Evolutionary conservation across 2,797 vertebrate species (phyloP).

Genomic region (Toxotes lorentzi): DNA sequence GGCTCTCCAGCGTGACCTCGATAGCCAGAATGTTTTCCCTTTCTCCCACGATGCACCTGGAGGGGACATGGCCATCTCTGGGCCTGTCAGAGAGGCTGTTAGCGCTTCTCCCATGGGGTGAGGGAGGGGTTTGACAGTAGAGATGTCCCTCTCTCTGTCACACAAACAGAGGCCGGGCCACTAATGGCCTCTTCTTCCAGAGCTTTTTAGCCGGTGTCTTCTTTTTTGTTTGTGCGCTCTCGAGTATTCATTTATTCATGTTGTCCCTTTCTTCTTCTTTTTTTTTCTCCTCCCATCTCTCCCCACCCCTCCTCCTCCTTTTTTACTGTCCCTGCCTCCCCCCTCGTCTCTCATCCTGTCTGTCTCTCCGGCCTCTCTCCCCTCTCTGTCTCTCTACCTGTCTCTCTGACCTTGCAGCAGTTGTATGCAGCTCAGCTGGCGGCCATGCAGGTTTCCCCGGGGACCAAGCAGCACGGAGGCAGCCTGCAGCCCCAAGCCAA

Average conservation of each 20-base stretch:
- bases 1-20: constrained; percentile 74
- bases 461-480: constrained; percentile 92
- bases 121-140: constrained; percentile 70
- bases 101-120: constrained; percentile 82
- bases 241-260: constrained; percentile 85
- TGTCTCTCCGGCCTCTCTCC: constrained; percentile 33
- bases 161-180: constrained; percentile 77
- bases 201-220: constrained; percentile 83
- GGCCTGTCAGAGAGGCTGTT: constrained; percentile 82
- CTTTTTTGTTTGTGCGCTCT: constrained; percentile 78
- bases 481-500: constrained; percentile 90
- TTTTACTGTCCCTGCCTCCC: constrained; percentile 24
- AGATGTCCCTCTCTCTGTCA: constrained; percentile 75
- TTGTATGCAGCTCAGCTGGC: constrained; percentile 98
- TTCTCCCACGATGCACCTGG: constrained; percentile 85
- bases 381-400: constrained; percentile 40
- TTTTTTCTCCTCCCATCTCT: constrained; percentile 24
- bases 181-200: constrained; percentile 85
- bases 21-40: constrained; percentile 77
- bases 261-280: constrained; percentile 63
- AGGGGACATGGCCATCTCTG: constrained; percentile 80
- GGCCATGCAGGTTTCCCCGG: constrained; percentile 98
- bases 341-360: constrained; percentile 4
- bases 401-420: constrained; percentile 87
- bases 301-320: constrained; percentile 21